Base-by-base conservation (phyloP, 1,140 invertebrate genomes). In the Neuroterus valhalla region DNA sequence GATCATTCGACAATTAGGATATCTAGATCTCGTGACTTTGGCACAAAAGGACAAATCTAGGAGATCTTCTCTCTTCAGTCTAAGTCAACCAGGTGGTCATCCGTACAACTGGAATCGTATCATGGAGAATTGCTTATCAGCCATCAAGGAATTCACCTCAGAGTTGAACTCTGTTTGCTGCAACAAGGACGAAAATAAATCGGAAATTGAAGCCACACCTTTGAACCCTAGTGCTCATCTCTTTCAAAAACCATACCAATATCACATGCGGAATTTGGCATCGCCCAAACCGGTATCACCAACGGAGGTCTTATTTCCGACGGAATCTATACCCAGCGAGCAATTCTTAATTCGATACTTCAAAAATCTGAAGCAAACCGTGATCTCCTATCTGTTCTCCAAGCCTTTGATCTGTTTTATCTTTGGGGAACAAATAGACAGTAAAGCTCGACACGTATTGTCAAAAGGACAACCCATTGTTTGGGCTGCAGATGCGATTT, bases 41-140 rank as follows among this genome's bases (percentile, higher is more conserved):
- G 89, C 94, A 8, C 90, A 92, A 78, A 93, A 91, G 70, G 92
- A 93, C 62, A 81, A 85, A 55, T 2, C 66, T 2, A 90, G 94
- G 75, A 91, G 95, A 74, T 74, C 85, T 46, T 82, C 92, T 68
- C 89, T 96, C 21, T 96, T 94, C 81, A 92, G 92, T 14, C 85
- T 96, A 0, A 96, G 95, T 68, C 92, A 94, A 82, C 95, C 95
- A 66, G 94, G 95, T 26, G 94, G 94, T 66, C 95, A 95, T 87
- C 94, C 95, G 2, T 93, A 94, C 75, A 95, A 94, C 78, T 96
- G 95, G 95, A 95, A 94, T 79, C 91, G 91, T 70, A 83, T 96
- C 4, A 88, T 94, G 12, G 90, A 92, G 77, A 91, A 91, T 78
- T 92, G 92, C 83, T 80, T 94, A 3, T 84, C 82, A 43, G 84